These are phyloP conservation scores for Hydrocynus forskahlii DNA, from an alignment of 2,797 vertebrate species.

Conservation along the genomic window DNA sequence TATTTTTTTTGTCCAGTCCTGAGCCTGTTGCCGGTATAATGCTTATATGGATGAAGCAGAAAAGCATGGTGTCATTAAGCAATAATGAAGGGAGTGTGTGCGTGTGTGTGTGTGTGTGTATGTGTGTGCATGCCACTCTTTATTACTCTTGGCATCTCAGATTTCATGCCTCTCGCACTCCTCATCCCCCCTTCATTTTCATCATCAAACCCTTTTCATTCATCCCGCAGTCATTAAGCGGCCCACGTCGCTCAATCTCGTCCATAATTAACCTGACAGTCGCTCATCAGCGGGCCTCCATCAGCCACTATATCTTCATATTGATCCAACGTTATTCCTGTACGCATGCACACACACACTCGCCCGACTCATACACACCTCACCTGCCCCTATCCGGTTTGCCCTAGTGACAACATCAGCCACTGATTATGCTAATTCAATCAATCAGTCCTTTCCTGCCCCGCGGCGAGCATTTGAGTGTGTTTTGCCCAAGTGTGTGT, in stretches of 20 bases:
- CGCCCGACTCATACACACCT: not conserved
- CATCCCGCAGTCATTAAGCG: conserved; percentile 77
- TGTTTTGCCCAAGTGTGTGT: conserved; percentile 34
- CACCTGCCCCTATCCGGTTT: conserved; percentile 65
- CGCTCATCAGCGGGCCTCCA: conserved; percentile 75
- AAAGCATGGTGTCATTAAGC: conserved; percentile 11
- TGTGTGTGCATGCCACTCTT: conserved; percentile 80
- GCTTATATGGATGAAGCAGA: not conserved
- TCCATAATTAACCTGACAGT: conserved; percentile 83
- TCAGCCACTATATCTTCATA: conserved; percentile 64
- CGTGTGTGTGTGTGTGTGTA: conserved; percentile 56
- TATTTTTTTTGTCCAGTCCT: not conserved
- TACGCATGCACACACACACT: conserved; percentile 35
- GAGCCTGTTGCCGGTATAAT: not conserved
- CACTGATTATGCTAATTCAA: conserved; percentile 82
- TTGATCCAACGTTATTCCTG: conserved; percentile 33
- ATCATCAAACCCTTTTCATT: conserved; percentile 73
- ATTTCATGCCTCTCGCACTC: conserved; percentile 96
- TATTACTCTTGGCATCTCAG: conserved; percentile 98
- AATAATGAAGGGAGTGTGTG: conserved; percentile 6
- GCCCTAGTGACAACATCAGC: conserved; percentile 79
- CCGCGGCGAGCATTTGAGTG: conserved; percentile 50
- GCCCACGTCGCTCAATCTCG: conserved; percentile 80
- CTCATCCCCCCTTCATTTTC: conserved; percentile 86
- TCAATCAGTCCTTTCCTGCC: conserved; percentile 81